phyloP scores from a whole-genome alignment of 2,888 invertebrate species.

The Lepidocyrtinus sp. region DNA sequence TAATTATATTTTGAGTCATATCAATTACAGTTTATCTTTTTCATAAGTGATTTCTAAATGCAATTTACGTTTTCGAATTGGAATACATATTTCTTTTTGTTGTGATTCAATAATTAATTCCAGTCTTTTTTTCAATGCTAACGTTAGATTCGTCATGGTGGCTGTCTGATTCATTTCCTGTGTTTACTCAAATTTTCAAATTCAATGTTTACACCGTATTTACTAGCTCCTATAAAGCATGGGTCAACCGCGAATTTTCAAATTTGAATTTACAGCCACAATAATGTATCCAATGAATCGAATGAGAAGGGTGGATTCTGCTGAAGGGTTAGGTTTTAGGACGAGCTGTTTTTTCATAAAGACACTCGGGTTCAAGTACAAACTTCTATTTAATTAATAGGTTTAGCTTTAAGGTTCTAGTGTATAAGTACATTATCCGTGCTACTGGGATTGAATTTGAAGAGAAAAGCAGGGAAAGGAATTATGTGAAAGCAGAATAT shows the following conservation, averaged over 20 bases:
- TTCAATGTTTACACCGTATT: background rate
- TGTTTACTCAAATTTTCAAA: background rate
- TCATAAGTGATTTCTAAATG: conserved; percentile 19
- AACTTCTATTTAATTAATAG: conserved; percentile 34
- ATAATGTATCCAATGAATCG: background rate
- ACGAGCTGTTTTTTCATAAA: conserved; percentile 54
- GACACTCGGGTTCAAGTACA: conserved; percentile 63
- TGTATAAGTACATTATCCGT: background rate
- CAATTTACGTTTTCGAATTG: conserved; percentile 31
- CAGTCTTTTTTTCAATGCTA: conserved; percentile 53
- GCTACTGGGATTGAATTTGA: background rate
- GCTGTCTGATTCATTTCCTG: background rate
- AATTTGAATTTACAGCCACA: background rate
- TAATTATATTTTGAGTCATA: background rate
- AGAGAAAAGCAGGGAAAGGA: background rate
- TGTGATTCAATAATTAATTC: conserved; percentile 59
- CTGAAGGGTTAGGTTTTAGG: background rate
- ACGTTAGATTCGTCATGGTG: conserved; percentile 11
- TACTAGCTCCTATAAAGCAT: too few relatives aligned
- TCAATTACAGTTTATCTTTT: background rate
- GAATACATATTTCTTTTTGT: conserved; percentile 21
- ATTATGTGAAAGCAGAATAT: background rate
- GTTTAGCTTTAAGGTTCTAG: background rate
- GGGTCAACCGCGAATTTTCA: background rate
- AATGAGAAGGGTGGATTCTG: background rate